Evolutionary conservation across 2,888 invertebrate genomes (phyloP), one percentile per base, ranked within the genome.

Genomic region (Cephus pygmeus): DNA sequence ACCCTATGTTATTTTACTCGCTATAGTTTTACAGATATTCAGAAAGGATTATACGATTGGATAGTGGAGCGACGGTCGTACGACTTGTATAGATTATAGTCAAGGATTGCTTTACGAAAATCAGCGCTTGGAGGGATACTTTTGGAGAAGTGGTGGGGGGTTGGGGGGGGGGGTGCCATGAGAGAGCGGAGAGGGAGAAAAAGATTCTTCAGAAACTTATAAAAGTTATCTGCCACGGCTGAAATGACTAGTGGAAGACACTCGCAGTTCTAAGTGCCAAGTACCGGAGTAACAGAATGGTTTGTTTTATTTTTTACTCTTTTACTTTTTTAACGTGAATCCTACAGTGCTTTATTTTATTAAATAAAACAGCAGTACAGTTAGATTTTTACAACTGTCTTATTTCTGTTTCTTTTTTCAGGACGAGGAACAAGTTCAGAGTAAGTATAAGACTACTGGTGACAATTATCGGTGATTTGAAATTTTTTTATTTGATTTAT

Each of bases 341-440:
- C 15, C 12, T 40, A 40, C 40, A 15, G 40, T 40, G 40, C 15
- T 40, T 40, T 15, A 6, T 40, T 15, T 15, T 15, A 4, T 40
- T 40, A 40, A 40, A 15, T 15, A 6, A 40, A 40, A 40, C 15
- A 40, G 40, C 15, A 15, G 40, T 15, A 40, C 15, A 40, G 15
- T 15, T 40, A 6, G 6, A 69, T 30, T 69, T 15, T 69, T 69
- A 30, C 69, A 11, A 69, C 4, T 33, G 69, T 30, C 69, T 69
- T 69, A 69, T 69, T 34, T 76, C 82, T 79, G 81, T 84, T 80
- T 80, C 83, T 77, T 89, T 83, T 90, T 90, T 85, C 89, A 90
- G 90, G 90, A 89, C 79, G 87, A 90, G 15, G 89, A 90, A 81
- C 88, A 88, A 80, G 86, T 89, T 77, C 86, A 87, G 82, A 90